These are phyloP conservation scores for Thecocarcelia acutangulata DNA, from an alignment of 2,888 invertebrate genomes.

Conservation along the genomic window DNA sequence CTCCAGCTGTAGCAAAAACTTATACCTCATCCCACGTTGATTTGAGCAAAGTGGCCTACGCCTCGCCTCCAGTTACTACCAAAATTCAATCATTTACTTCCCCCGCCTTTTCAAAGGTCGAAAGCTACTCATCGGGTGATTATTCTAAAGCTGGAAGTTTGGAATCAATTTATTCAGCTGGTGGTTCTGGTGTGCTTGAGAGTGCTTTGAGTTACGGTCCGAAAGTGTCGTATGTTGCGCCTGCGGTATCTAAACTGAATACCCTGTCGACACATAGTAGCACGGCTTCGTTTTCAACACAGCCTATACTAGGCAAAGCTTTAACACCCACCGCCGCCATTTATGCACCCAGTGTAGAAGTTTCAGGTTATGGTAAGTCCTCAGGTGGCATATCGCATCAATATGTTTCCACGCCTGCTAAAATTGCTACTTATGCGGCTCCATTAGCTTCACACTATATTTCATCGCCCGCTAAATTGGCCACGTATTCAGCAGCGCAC, in stretches of 20 bases:
- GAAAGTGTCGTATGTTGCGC: conserved; percentile 72
- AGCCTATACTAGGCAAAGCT: conserved; percentile 71
- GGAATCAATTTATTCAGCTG: conserved; percentile 72
- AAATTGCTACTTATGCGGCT: conserved; percentile 71
- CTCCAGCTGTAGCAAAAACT: conserved; percentile 73
- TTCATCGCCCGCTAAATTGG: conserved; percentile 59
- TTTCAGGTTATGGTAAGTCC: conserved; percentile 38
- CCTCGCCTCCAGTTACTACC: conserved; percentile 78
- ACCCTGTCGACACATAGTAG: conserved; percentile 69
- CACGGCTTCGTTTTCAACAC: conserved; percentile 67
- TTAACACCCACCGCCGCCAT: conserved; percentile 65
- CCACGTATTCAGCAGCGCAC: conserved; percentile 28
- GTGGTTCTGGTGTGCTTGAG: conserved; percentile 41
- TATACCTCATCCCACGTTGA: conserved; percentile 70
- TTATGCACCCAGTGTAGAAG: conserved; percentile 72
- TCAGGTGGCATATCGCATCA: conserved; percentile 58
- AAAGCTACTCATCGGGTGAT: conserved; percentile 73
- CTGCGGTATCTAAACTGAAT: conserved; percentile 72
- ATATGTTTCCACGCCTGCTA: conserved; percentile 70
- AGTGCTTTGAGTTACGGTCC: conserved; percentile 71
- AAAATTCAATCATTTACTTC: conserved; percentile 78
- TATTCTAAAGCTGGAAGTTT: conserved; percentile 74
- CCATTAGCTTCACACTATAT: conserved; percentile 70
- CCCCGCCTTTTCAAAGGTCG: conserved; percentile 78
- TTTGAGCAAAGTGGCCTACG: conserved; percentile 69